phyloP scores from a whole-genome alignment of 1,140 invertebrate genomes.

The Copidosoma floridanum region DNA sequence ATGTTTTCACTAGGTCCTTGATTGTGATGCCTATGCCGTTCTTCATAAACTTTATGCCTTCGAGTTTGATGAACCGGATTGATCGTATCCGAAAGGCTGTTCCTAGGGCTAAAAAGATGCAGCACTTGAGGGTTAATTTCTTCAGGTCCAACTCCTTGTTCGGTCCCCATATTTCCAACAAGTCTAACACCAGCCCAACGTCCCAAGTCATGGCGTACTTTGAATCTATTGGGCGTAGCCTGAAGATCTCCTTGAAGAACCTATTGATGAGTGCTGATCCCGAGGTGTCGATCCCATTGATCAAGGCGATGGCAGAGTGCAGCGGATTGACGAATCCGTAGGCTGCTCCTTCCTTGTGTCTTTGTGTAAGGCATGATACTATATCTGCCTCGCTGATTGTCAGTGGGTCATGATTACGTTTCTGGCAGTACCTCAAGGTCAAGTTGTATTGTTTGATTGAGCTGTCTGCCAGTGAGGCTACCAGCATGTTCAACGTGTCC shows the following conservation, averaged over 20 bases:
- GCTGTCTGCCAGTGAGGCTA: conserved; percentile 34
- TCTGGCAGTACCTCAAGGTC: conserved; percentile 30
- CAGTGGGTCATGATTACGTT: conserved; percentile 28
- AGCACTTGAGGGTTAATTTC: conserved; percentile 18
- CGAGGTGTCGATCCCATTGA: conserved; percentile 18
- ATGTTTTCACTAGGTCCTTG: conserved; percentile 24
- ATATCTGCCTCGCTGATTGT: conserved; percentile 15
- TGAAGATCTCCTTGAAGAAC: too few relatives aligned
- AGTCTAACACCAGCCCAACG: conserved; percentile 18
- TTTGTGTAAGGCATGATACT: conserved; percentile 27
- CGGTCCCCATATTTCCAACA: too few relatives aligned
- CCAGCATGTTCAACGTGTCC: conserved; percentile 31
- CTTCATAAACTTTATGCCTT: conserved; percentile 18
- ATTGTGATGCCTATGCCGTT: conserved; percentile 7
- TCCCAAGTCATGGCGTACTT: conserved; percentile 35
- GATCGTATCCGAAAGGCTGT: conserved; percentile 28
- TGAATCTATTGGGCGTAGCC: conserved; percentile 22
- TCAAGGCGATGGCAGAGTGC: conserved; percentile 26
- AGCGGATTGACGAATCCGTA: conserved; percentile 28
- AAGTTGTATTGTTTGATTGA: conserved; percentile 39
- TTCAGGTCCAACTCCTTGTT: too few relatives aligned
- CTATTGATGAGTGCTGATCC: too few relatives aligned
- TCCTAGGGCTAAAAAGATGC: conserved; percentile 23
- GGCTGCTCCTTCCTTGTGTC: conserved; percentile 29
- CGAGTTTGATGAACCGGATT: too few relatives aligned